Percentiles rank a stretch among this genome's conserved stretches.
These are phyloP conservation scores for Amaurobius ferox DNA, from an alignment of 2,888 invertebrate species.

Conservation along the genomic window DNA sequence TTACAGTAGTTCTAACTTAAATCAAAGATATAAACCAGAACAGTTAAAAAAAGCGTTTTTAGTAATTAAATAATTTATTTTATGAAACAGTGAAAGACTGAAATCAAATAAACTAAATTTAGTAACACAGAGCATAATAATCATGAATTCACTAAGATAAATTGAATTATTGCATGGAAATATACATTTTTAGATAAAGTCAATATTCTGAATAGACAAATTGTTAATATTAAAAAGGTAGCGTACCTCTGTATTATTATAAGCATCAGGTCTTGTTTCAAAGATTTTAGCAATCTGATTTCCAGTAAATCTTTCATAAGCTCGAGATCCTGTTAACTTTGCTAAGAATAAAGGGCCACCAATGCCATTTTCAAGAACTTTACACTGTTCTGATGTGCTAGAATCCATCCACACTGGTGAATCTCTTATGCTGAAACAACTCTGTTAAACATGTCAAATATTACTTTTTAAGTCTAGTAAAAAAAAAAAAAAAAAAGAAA, in stretches of 20 bases:
- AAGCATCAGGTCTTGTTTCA: constrained; percentile 84
- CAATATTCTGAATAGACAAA: too few species aligned
- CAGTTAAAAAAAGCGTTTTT: too few species aligned
- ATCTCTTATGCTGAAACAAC: constrained; percentile 85
- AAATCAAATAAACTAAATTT: too few species aligned
- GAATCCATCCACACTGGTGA: constrained; percentile 99
- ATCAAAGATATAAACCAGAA: too few species aligned
- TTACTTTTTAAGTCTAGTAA: background rate
- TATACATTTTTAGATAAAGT: too few species aligned
- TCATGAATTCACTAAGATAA: too few species aligned
- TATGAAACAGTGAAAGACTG: too few species aligned
- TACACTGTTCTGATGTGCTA: constrained; percentile 86
- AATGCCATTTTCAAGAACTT: constrained; percentile 86
- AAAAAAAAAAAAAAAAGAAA: constrained; percentile 6
- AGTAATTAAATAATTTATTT: too few species aligned
- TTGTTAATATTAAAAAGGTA: too few species aligned
- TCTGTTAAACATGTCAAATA: constrained; percentile 75
- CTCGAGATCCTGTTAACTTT: constrained; percentile 89
- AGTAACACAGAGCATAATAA: too few species aligned
- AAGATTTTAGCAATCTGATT: constrained; percentile 93
- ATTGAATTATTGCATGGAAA: too few species aligned
- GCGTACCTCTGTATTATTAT: constrained; percentile 83
- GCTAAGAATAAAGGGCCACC: constrained; percentile 88
- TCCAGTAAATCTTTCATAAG: constrained; percentile 94
- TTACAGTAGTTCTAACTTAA: too few species aligned